Evolutionary conservation across 1,140 invertebrate genomes (phyloP), one percentile per base, ranked within the genome.

Genomic region (Polypedilum vanderplanki): DNA sequence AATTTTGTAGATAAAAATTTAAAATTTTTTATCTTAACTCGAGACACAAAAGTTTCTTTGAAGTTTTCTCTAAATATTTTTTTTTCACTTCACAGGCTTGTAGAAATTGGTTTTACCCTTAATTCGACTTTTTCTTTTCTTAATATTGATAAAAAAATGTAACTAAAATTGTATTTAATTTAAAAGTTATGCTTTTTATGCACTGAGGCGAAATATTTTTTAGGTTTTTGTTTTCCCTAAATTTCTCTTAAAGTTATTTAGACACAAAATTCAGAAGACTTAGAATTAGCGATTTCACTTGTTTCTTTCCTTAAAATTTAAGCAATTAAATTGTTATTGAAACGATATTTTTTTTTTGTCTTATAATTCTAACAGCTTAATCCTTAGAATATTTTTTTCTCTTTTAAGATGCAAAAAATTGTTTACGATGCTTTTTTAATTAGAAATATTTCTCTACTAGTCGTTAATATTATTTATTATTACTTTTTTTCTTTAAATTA

Each of bases 241-340:
- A 15, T 57, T 57, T n/a, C 12, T 12, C 12, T 57, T 12, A 57
- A 57, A 57, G 15, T 57, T 18, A 18, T 70, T 70, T 70, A 70
- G 65, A 70, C 65, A 70, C 65, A 70, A 70, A 70, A 70, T 70
- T 70, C 65, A 70, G 65, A 70, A 70, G 65, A 70, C 65, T 70
- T 70, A 70, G 65, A 70, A 18, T 70, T 70, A 70, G 65, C 65
- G 65, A 70, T 70, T 70, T 70, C 65, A 70, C 65, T 70, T 70
- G 65, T 70, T 70, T 70, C n/a, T 70, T 70, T 70, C 17, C 18
- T 70, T 70, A 70, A 70, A 70, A 8, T 9, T 70, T 70, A 70
- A n/a, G 65, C 65, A 70, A 70, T 70, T 70, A 18, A 57, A 57
- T 57, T 57, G 46, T 57, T 57, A 57, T 57, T 57, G 46, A 57